Conservation (phyloP, 2,797 vertebrate genomes). For the Pteronotus mesoamericanus region DNA sequence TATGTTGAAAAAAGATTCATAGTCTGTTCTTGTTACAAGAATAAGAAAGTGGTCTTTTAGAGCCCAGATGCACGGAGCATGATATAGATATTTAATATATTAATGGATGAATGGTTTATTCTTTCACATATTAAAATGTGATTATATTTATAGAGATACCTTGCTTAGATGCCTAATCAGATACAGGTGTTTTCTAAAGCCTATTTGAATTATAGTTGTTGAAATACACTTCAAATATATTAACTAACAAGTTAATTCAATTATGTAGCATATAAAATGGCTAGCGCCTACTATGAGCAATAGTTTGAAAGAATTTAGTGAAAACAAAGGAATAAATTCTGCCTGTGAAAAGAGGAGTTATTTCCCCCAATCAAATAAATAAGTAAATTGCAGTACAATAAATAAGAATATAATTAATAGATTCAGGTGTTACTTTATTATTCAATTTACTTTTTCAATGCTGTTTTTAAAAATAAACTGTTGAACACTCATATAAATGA, state of each 20-base stretch:
- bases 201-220: slow-evolving; percentile 57
- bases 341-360: background rate
- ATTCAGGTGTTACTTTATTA: slow-evolving; percentile 15
- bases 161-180: slow-evolving; percentile 33
- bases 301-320: slow-evolving; percentile 1
- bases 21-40: slow-evolving; percentile 15
- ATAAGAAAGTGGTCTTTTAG: background rate
- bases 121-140: slow-evolving; percentile 45
- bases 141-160: slow-evolving; percentile 47
- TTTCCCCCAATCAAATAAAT: slow-evolving; percentile 3
- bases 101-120: background rate
- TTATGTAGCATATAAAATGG: slow-evolving; percentile 24
- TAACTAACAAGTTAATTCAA: slow-evolving; percentile 50
- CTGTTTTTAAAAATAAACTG: slow-evolving; percentile 24
- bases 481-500: slow-evolving; percentile 4
- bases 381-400: background rate
- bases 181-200: slow-evolving; percentile 56
- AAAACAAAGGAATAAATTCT: background rate
- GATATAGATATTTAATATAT: slow-evolving; percentile 14
- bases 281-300: background rate
- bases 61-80: background rate
- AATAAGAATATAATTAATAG: background rate
- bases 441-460: slow-evolving; percentile 27
- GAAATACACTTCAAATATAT: slow-evolving; percentile 56
- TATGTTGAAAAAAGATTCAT: background rate